These are phyloP conservation scores for Euzophera pinguis DNA, from an alignment of 2,888 invertebrate genomes.

Conservation along the genomic window DNA sequence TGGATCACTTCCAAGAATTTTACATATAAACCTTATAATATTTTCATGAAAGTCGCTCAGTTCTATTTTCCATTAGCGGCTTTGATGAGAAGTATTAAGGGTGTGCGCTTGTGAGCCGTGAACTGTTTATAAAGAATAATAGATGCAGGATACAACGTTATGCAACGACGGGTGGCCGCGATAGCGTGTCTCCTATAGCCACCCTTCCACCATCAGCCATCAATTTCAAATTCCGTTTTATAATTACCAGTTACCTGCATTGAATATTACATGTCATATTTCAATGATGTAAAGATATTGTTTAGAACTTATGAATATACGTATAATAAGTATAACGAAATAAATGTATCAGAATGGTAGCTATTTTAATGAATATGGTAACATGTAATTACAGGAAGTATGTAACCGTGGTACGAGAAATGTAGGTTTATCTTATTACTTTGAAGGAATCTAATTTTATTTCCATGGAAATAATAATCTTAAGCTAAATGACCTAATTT, in stretches of 20 bases:
- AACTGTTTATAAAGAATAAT: constrained; percentile 9
- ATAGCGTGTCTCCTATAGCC: constrained; percentile 14
- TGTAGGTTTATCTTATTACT: no score
- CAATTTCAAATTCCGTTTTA: background rate
- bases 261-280: constrained; percentile 2
- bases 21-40: background rate
- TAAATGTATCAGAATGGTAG: no score
- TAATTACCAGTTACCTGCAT: constrained; percentile 1
- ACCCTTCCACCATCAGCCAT: constrained; percentile 13
- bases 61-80: background rate
- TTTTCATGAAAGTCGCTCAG: background rate
- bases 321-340: no score
- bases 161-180: constrained; percentile 7
- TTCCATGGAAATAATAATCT: no score
- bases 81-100: background rate
- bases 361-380: no score
- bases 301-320: no score
- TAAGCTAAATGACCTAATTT: no score
- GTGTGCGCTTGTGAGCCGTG: background rate
- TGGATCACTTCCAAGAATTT: background rate
- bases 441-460: no score
- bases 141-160: constrained; percentile 16
- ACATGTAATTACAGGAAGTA: no score
- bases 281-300: background rate
- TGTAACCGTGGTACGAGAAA: no score